Percentiles rank a stretch among this genome's conserved stretches.
Evolutionary conservation across 2,113 vertebrate species (phyloP).

Genomic region (Parus major): DNA sequence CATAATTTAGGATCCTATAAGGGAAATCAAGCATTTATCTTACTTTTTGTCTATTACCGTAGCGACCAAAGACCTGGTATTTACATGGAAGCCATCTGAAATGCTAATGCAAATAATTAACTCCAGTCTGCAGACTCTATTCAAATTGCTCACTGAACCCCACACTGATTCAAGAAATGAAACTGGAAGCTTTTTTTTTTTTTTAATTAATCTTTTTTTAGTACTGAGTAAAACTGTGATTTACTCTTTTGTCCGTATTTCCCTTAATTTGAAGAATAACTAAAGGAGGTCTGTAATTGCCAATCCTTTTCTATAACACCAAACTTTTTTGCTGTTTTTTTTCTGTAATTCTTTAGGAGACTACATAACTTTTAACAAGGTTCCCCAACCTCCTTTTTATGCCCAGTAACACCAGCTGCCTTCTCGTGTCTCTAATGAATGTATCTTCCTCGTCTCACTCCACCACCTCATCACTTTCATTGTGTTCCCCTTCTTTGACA

Average conservation of each 20-base stretch:
- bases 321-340: conserved; percentile 21
- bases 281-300: conserved; percentile 13
- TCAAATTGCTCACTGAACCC: conserved; percentile 9
- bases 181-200: not conserved
- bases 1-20: not conserved
- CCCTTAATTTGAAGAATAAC: conserved; percentile 37
- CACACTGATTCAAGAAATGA: not conserved
- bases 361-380: conserved; percentile 50
- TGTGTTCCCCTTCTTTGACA: conserved; percentile 28
- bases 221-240: not conserved
- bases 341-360: conserved; percentile 21
- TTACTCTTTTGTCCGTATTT: conserved; percentile 28
- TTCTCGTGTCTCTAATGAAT: conserved; percentile 31
- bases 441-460: not conserved
- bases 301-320: not conserved
- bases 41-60: not conserved
- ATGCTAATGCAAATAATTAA: conserved; percentile 59
- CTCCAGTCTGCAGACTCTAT: not conserved
- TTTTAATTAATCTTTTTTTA: not conserved
- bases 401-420: conserved; percentile 23
- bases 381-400: conserved; percentile 25
- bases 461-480: conserved; percentile 36
- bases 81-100: conserved; percentile 42
- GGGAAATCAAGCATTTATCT: conserved; percentile 19
- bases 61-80: conserved; percentile 21